phyloP scores from a whole-genome alignment of 2,797 vertebrate genomes.

The Cetoscarus ocellatus region DNA sequence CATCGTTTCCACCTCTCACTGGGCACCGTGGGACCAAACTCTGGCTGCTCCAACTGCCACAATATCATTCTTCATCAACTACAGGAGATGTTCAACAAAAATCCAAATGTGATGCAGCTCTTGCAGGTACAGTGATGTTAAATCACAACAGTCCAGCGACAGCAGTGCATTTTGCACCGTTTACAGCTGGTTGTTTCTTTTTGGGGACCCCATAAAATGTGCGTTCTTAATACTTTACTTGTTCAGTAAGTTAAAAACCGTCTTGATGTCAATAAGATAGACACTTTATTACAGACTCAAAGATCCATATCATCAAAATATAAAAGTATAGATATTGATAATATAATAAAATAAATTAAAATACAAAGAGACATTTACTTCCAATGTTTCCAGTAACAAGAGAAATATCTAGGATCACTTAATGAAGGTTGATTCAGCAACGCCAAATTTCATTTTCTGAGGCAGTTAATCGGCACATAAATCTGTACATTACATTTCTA shows the following conservation, averaged over 20 bases:
- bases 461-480: too few species aligned
- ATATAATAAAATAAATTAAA: too few species aligned
- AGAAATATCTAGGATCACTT: too few species aligned
- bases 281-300: too few species aligned
- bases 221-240: neutral
- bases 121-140: slow-evolving; percentile 88
- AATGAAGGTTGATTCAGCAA: too few species aligned
- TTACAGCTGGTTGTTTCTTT: neutral
- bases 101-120: slow-evolving; percentile 95
- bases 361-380: too few species aligned
- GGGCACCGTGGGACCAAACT: slow-evolving; percentile 98
- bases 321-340: too few species aligned
- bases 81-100: slow-evolving; percentile 99
- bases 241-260: neutral
- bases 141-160: neutral
- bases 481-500: too few species aligned
- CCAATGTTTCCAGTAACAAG: too few species aligned
- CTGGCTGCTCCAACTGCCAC: slow-evolving; percentile 99
- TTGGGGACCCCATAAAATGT: neutral
- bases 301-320: too few species aligned
- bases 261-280: neutral
- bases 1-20: slow-evolving; percentile 96
- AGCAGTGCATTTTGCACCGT: too few species aligned
- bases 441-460: too few species aligned
- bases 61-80: slow-evolving; percentile 99